Conservation (phyloP, 2,797 vertebrate genomes). For the Lagocephalus sceleratus region DNA sequence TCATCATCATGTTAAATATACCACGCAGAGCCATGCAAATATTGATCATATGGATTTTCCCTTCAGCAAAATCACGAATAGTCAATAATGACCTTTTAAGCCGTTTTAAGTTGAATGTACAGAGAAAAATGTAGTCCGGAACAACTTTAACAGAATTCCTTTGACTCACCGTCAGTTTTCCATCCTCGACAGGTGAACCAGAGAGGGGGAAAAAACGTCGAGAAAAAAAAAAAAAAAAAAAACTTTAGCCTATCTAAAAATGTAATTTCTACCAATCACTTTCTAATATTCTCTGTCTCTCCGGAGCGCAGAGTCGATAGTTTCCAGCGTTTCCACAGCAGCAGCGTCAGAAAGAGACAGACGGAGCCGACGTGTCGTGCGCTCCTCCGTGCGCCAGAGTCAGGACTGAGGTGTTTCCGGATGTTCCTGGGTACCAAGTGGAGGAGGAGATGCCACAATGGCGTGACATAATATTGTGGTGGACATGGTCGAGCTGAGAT, state of each 20-base stretch:
- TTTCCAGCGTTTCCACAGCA: conserved; percentile 35
- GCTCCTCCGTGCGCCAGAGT: conserved; percentile 32
- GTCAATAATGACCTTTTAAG: too few relatives aligned
- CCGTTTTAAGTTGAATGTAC: not conserved
- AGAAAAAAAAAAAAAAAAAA: not conserved
- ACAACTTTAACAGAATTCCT: conserved; percentile 9
- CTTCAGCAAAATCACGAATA: too few relatives aligned
- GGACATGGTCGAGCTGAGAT: conserved; percentile 20
- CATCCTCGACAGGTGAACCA: conserved; percentile 38
- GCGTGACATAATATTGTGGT: conserved; percentile 15
- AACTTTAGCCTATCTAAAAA: conserved; percentile 10
- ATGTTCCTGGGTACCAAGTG: conserved; percentile 45
- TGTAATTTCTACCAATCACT: conserved; percentile 3
- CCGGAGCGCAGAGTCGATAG: conserved; percentile 6
- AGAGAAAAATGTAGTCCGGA: not conserved
- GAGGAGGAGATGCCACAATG: conserved; percentile 27
- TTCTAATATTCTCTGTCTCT: conserved; percentile 19
- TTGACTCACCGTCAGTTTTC: conserved; percentile 65
- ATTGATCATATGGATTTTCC: too few relatives aligned
- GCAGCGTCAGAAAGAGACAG: conserved; percentile 6
- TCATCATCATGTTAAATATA: too few relatives aligned
- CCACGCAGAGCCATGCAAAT: too few relatives aligned
- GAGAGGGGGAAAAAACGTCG: too few relatives aligned
- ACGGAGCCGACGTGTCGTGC: conserved; percentile 25
- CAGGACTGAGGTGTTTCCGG: conserved; percentile 45